Conservation (phyloP, 2,888 invertebrate species). For the Pterostichus niger region DNA sequence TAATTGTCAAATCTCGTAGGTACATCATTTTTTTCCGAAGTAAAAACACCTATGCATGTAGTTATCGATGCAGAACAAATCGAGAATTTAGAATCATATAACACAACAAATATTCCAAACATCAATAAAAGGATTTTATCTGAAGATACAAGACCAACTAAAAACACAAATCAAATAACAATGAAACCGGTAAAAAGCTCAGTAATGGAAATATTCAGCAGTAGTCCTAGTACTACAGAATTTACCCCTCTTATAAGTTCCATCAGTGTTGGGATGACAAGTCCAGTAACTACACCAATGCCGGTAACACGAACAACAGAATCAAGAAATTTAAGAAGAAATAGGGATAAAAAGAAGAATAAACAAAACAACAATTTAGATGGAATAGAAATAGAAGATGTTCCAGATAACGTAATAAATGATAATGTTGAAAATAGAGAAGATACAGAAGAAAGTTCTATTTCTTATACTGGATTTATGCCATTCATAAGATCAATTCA, state of each 20-base stretch:
- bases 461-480: slow-evolving; percentile 68
- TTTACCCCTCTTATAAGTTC: slow-evolving; percentile 58
- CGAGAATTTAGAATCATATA: slow-evolving; percentile 44
- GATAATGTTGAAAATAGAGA: slow-evolving; percentile 39
- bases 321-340: slow-evolving; percentile 11
- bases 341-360: slow-evolving; percentile 47
- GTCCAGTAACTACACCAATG: slow-evolving; percentile 17
- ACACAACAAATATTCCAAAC: slow-evolving; percentile 28
- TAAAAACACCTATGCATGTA: slow-evolving; percentile 52
- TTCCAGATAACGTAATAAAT: neutral
- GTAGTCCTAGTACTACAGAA: slow-evolving; percentile 49
- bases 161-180: slow-evolving; percentile 47
- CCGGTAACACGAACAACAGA: slow-evolving; percentile 1
- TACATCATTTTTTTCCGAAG: slow-evolving; percentile 37
- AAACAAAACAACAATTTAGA: slow-evolving; percentile 17
- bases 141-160: slow-evolving; percentile 1
- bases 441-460: slow-evolving; percentile 61
- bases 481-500: slow-evolving; percentile 73
- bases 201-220: slow-evolving; percentile 57
- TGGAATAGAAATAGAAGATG: slow-evolving; percentile 63
- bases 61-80: slow-evolving; percentile 44
- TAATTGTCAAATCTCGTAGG: neutral
- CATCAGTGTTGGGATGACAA: neutral
- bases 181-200: slow-evolving; percentile 47
- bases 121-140: slow-evolving; percentile 18